Conservation (phyloP, 2,797 vertebrate genomes). For the Sorex maritimensis region DNA sequence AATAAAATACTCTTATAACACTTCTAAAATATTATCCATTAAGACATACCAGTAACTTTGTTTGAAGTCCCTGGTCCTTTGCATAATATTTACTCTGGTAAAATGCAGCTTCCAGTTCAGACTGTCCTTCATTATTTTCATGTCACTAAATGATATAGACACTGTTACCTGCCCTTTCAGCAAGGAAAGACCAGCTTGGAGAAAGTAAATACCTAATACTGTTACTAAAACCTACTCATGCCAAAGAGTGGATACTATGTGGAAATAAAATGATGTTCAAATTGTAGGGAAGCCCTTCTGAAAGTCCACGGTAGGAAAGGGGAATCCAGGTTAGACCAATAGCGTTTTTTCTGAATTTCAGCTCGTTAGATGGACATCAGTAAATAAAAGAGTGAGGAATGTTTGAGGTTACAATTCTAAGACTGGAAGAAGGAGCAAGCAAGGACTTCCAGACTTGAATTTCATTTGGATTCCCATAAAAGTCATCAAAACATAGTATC, state of each 20-base stretch:
- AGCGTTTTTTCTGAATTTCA: neutral
- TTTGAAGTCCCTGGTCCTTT: neutral
- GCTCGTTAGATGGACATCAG: neutral
- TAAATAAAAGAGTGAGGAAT: neutral
- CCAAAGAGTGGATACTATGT: too few species aligned
- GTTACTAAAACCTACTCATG: too few species aligned
- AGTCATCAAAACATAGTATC: neutral
- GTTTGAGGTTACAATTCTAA: neutral
- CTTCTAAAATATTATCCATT: neutral
- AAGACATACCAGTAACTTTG: constrained; percentile 22
- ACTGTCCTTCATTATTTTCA: too few species aligned
- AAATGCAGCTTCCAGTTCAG: too few species aligned
- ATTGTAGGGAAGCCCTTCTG: neutral
- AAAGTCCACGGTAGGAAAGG: neutral
- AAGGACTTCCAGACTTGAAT: neutral
- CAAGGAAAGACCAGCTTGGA: too few species aligned
- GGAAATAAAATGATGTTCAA: too few species aligned
- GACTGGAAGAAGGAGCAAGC: neutral
- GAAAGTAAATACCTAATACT: too few species aligned
- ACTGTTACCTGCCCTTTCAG: too few species aligned
- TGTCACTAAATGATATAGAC: too few species aligned
- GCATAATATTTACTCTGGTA: too few species aligned
- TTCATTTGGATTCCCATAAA: neutral
- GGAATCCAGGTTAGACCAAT: neutral
- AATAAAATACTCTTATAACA: neutral